phyloP scores from a whole-genome alignment of 2,888 invertebrate genomes.

The Agriopis marginaria region DNA sequence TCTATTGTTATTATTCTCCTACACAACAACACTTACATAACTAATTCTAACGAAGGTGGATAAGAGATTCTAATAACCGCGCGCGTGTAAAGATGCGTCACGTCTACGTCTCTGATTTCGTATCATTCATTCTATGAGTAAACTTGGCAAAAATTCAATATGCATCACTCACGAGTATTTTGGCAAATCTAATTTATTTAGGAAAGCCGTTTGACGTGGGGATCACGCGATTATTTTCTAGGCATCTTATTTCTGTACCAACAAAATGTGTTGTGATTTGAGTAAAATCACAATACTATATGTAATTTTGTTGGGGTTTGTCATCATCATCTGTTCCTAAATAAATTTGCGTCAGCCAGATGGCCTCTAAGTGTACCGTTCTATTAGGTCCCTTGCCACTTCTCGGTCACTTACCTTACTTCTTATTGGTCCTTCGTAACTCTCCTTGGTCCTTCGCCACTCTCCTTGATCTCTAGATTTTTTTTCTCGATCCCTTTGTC shows the following conservation, averaged over 20 bases:
- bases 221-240: constrained; percentile 17
- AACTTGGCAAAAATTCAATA: constrained; percentile 30
- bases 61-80: constrained; percentile 3
- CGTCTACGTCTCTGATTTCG: constrained; percentile 2
- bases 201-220: constrained; percentile 28
- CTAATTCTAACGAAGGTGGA: constrained; percentile 20
- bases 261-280: background rate
- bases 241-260: constrained; percentile 2
- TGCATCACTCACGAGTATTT: constrained; percentile 19
- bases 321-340: background rate
- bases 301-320: background rate
- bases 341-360: too few relatives aligned
- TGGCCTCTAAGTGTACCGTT: too few relatives aligned
- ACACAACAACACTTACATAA: constrained; percentile 13
- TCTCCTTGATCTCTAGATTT: background rate
- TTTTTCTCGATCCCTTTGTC: too few relatives aligned
- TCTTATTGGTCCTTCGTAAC: background rate
- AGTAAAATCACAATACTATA: too few relatives aligned
- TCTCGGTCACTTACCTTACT: too few relatives aligned
- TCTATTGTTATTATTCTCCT: background rate
- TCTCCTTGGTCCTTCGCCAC: background rate
- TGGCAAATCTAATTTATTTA: constrained; percentile 29
- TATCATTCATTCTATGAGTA: constrained; percentile 12
- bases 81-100: constrained; percentile 24
- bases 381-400: too few relatives aligned